Percentiles rank a stretch among this genome's conserved stretches.
These are phyloP conservation scores for Ectobius pallidus DNA, from an alignment of 2,888 invertebrate genomes.

Conservation along the genomic window DNA sequence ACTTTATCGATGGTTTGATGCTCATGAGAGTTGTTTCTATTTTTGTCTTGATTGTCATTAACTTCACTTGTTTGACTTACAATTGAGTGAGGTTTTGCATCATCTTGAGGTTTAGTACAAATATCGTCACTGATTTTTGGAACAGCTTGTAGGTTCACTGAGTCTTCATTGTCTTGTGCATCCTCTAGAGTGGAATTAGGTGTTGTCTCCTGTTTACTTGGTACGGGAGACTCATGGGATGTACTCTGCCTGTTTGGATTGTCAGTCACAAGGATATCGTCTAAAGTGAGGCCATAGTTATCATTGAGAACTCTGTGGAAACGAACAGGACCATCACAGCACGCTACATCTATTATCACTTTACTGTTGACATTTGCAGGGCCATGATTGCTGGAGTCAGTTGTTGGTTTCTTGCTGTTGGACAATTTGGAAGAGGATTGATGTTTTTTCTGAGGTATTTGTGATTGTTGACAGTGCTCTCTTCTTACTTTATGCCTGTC, in stretches of 20 bases:
- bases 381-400: constrained; percentile 1
- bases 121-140: too few species aligned
- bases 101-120: too few species aligned
- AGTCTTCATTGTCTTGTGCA: too few species aligned
- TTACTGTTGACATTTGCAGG: constrained; percentile 50
- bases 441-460: background rate
- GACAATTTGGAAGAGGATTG: background rate
- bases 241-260: background rate
- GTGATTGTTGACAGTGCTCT: background rate
- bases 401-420: background rate
- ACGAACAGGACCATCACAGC: constrained; percentile 88
- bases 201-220: background rate
- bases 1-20: background rate
- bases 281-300: constrained; percentile 67
- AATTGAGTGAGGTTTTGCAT: too few species aligned
- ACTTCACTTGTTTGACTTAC: too few species aligned
- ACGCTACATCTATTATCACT: constrained; percentile 84
- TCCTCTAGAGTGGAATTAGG: too few species aligned
- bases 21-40: background rate
- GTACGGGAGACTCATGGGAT: background rate
- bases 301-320: constrained; percentile 85
- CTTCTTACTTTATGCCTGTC: constrained; percentile 3
- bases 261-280: constrained; percentile 45
- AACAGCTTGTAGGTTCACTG: too few species aligned
- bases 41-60: background rate